phyloP scores from a whole-genome alignment of 2,797 vertebrate genomes.

The Scolopax rusticola region DNA sequence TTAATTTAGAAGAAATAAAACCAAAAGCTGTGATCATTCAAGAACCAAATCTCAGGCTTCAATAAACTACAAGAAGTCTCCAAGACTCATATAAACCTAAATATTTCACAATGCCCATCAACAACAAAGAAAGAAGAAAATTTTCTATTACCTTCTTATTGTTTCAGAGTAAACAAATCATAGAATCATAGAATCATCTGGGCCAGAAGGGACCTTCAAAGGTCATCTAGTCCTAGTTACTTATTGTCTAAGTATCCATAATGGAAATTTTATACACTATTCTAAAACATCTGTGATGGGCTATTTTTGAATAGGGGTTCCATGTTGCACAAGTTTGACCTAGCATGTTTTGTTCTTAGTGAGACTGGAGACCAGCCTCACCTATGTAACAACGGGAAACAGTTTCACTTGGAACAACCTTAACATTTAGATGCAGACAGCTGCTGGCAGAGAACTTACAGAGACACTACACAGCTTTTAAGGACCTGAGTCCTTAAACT shows the following conservation, averaged over 20 bases:
- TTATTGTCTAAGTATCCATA: background rate
- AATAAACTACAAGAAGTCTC: background rate
- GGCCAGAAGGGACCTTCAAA: too few species aligned
- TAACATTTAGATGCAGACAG: background rate
- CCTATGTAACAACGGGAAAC: background rate
- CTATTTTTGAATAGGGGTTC: background rate
- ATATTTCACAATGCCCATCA: background rate
- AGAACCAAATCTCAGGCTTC: background rate
- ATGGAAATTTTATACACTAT: background rate
- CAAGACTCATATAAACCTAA: background rate
- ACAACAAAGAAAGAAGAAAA: background rate
- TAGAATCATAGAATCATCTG: too few species aligned
- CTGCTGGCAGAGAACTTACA: background rate
- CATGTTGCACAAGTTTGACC: background rate
- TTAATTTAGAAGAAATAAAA: constrained; percentile 13
- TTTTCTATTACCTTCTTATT: background rate
- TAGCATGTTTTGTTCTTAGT: background rate
- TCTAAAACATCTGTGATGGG: background rate
- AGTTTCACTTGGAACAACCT: background rate
- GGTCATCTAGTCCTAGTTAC: too few species aligned
- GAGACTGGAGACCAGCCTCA: background rate
- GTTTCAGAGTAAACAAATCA: too few species aligned
- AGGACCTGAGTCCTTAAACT: background rate
- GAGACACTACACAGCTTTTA: background rate
- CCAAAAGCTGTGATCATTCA: background rate